Conservation (phyloP, 2,797 vertebrate species). For the Orestias chungarensis region DNA sequence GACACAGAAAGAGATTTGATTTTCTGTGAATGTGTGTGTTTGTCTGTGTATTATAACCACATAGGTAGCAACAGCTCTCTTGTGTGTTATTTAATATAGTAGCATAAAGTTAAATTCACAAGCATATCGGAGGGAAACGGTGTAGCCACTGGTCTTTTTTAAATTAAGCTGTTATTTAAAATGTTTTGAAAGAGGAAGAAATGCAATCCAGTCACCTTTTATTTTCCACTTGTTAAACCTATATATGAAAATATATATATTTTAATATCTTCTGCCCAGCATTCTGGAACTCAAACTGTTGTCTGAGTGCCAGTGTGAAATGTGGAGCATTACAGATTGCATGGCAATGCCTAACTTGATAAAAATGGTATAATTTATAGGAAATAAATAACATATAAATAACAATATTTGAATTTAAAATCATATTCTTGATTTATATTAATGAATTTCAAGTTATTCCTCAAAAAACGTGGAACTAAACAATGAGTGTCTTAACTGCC, state of each 20-base stretch:
- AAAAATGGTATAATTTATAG: too few species aligned
- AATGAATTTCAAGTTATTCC: neutral
- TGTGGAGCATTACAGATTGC: too few species aligned
- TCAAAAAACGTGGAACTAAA: neutral
- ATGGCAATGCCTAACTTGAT: too few species aligned
- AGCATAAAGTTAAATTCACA: slow-evolving; percentile 26
- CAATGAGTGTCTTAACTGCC: neutral
- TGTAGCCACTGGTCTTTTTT: neutral
- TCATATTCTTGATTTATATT: neutral
- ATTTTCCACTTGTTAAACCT: neutral
- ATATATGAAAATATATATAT: neutral
- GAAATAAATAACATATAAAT: too few species aligned
- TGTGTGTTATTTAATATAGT: slow-evolving; percentile 32
- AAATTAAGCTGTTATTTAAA: neutral
- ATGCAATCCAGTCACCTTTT: neutral
- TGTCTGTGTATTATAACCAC: slow-evolving; percentile 51
- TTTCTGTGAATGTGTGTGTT: slow-evolving; percentile 28
- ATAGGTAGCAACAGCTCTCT: slow-evolving; percentile 26
- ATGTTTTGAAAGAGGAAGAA: neutral
- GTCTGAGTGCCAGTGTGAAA: too few species aligned
- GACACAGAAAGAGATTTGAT: slow-evolving; percentile 59
- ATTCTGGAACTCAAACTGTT: too few species aligned
- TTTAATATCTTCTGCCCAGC: too few species aligned
- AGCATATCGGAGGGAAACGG: slow-evolving; percentile 2
- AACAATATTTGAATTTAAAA: neutral